Percentiles rank a stretch among this genome's conserved stretches.
phyloP scores from a whole-genome alignment of 2,888 invertebrate genomes.

The Pheosia gnoma region DNA sequence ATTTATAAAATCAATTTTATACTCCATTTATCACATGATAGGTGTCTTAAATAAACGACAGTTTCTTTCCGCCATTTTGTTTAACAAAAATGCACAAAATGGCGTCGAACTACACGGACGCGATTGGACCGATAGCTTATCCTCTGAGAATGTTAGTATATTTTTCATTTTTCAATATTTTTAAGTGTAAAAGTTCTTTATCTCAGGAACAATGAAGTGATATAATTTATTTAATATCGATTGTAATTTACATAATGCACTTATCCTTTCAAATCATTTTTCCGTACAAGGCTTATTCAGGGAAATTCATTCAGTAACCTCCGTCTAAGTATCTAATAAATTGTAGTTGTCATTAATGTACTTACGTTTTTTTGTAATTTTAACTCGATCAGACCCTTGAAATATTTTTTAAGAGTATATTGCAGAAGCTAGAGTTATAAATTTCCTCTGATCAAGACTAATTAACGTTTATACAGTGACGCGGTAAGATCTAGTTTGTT shows the following conservation, averaged over 20 bases:
- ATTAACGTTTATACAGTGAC: too few relatives aligned
- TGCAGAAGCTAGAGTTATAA: too few relatives aligned
- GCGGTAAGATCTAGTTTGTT: too few relatives aligned
- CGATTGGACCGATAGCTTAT: conserved; percentile 72
- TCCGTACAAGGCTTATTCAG: neutral
- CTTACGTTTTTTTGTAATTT: too few relatives aligned
- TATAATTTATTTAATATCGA: conserved; percentile 25
- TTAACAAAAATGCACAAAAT: conserved; percentile 60
- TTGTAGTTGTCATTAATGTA: too few relatives aligned
- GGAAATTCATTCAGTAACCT: neutral
- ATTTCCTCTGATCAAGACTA: too few relatives aligned
- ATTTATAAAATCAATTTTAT: conserved; percentile 36
- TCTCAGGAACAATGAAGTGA: conserved; percentile 17
- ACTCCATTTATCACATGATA: conserved; percentile 51
- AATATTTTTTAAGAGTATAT: too few relatives aligned
- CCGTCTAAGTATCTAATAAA: too few relatives aligned
- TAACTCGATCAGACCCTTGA: too few relatives aligned
- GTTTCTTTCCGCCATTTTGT: conserved; percentile 58
- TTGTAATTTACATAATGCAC: conserved; percentile 4
- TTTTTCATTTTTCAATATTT: conserved; percentile 13
- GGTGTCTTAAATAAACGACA: conserved; percentile 33
- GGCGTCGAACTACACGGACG: conserved; percentile 69
- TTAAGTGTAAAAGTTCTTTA: neutral
- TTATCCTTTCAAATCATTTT: neutral
- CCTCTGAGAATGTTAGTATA: conserved; percentile 76